Conservation (phyloP, 2,888 invertebrate species). For the Brenthis ino region DNA sequence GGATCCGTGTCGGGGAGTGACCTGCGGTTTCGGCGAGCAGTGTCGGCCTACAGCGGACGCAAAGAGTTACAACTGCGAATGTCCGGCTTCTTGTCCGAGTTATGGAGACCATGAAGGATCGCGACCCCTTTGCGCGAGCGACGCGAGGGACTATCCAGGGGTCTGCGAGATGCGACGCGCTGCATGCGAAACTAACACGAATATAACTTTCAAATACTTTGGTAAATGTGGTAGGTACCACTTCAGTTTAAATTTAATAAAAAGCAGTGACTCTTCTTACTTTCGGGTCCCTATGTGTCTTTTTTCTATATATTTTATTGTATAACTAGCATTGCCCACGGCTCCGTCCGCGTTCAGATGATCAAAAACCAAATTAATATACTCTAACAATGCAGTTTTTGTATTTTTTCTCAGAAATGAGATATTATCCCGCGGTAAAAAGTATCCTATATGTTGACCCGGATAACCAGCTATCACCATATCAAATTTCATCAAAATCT, state of each 20-base stretch:
- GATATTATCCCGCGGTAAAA: no score
- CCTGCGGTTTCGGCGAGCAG: slow-evolving; percentile 90
- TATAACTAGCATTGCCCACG: no score
- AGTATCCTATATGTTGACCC: no score
- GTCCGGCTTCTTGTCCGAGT: slow-evolving; percentile 89
- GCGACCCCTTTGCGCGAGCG: slow-evolving; percentile 90
- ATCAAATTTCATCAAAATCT: no score
- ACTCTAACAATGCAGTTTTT: no score
- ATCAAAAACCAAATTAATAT: no score
- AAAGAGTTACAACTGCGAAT: slow-evolving; percentile 88
- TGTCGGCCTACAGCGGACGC: slow-evolving; percentile 88
- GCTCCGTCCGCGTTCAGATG: no score
- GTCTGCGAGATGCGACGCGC: slow-evolving; percentile 92
- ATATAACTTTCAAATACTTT: slow-evolving; percentile 90
- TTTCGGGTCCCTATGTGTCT: no score
- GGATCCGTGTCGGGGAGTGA: slow-evolving; percentile 89
- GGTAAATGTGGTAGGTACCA: slow-evolving; percentile 92
- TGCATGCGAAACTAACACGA: slow-evolving; percentile 88
- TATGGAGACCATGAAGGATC: slow-evolving; percentile 92
- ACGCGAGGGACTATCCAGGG: slow-evolving; percentile 92
- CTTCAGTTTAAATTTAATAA: not conserved
- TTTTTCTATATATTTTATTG: no score
- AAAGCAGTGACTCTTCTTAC: not conserved
- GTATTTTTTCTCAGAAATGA: no score
- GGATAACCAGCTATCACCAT: no score